Base-by-base conservation (phyloP, 2,113 vertebrate genomes). In the Tricholaema leucomelas region DNA sequence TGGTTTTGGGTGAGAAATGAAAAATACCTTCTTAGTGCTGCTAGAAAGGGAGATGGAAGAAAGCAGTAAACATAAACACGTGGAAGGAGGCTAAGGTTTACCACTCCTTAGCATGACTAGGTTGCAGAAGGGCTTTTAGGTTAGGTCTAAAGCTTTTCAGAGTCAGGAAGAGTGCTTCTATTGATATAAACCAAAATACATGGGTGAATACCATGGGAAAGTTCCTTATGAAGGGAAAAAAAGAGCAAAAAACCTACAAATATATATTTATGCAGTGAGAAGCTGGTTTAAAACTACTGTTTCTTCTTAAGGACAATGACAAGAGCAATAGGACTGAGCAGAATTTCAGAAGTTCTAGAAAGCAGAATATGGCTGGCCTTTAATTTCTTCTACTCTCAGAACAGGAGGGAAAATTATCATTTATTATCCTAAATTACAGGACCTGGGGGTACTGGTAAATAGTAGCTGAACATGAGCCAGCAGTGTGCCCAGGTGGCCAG, bases 121-220 rank as follows among this genome's bases (percentile, higher is more conserved):
- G 75, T 70, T 93, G 85, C 63, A 87, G 72, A 81, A 92, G 90
- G 28, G 21, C 70, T 86, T 93, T 88, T 84, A 84, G 85, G 74
- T 75, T 81, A 88, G 63, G 87, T 90, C 84, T 92, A 52, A 96
- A 91, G 52, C n/a, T 81, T 86, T 79, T 87, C 85, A 63, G 67
- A 93, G 64, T 91, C 74, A 85, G 52, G 58, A 82, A 52, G 75
- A 93, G 80, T 95, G 59, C 31, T 84, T 59, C 23, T 71, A 10
- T 46, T 91, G 88, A 94, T 72, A 63, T 66, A 54, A 94, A 86
- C 58, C 59, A 94, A 79, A 88, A 75, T 75, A 79, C 0, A 71
- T 88, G n/a, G n/a, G 77, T 81, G 74, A 90, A 46, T 71, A 77
- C 70, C 69, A 85, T 82, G 70, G 63, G 40, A 92, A 90, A 88